A percentile compares a stretch with the other conserved stretches of the same genome.
Conservation (phyloP, 1,140 invertebrate species). For the Psix sp. region DNA sequence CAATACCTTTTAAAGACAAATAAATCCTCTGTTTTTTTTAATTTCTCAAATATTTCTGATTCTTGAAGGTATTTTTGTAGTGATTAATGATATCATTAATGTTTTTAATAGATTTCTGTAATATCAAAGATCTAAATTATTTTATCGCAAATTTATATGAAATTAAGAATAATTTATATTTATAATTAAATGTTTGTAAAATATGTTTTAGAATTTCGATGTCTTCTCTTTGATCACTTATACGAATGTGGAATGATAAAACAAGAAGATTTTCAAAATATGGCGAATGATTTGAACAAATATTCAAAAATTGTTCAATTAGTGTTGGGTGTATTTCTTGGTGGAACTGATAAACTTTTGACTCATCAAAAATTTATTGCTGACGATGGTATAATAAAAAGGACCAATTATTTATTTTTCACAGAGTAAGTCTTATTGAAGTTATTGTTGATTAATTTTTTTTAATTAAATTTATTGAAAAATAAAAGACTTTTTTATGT, state of each 20-base stretch:
- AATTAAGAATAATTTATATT: background rate
- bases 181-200: too few relatives aligned
- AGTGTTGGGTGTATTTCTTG: slow-evolving; percentile 74
- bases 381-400: slow-evolving; percentile 75
- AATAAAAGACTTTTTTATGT: slow-evolving; percentile 7
- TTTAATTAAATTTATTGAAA: too few relatives aligned
- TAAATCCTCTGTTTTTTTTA: too few relatives aligned
- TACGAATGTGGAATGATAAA: slow-evolving; percentile 69
- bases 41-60: too few relatives aligned
- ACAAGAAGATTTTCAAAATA: slow-evolving; percentile 56
- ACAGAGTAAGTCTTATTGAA: slow-evolving; percentile 72
- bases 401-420: slow-evolving; percentile 64
- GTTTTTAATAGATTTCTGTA: too few relatives aligned
- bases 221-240: slow-evolving; percentile 47
- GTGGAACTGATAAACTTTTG: slow-evolving; percentile 77
- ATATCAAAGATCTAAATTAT: too few relatives aligned
- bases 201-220: slow-evolving; percentile 11
- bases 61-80: too few relatives aligned
- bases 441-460: too few relatives aligned
- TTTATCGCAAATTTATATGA: too few relatives aligned
- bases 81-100: too few relatives aligned
- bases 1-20: too few relatives aligned
- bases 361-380: slow-evolving; percentile 69
- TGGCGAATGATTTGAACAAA: slow-evolving; percentile 60
- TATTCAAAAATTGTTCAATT: slow-evolving; percentile 77